phyloP scores from a whole-genome alignment of 1,140 invertebrate genomes.

The Metaphire vulgaris region DNA sequence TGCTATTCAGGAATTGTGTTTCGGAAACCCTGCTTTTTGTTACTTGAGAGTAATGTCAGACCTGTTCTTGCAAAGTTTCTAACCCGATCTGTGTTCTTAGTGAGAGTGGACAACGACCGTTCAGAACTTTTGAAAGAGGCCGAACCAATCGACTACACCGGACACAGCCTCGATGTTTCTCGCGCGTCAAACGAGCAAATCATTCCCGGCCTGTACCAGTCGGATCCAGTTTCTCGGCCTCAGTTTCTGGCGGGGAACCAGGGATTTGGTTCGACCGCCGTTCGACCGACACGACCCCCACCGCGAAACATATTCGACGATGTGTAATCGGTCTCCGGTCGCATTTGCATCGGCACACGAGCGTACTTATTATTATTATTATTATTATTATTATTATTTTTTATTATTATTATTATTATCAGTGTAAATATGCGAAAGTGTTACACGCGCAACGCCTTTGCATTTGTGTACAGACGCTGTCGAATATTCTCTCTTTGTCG shows the following conservation, averaged over 20 bases:
- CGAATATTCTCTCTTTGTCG: too few species aligned
- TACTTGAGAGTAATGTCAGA: too few species aligned
- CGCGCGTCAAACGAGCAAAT: neutral
- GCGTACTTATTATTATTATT: neutral
- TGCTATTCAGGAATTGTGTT: too few species aligned
- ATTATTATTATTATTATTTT: slow-evolving; percentile 5
- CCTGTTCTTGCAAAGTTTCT: too few species aligned
- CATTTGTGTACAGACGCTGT: too few species aligned
- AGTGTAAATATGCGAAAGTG: neutral
- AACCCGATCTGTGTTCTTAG: too few species aligned
- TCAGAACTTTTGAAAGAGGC: slow-evolving; percentile 60
- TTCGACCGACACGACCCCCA: neutral
- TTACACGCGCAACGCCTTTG: too few species aligned
- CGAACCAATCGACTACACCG: slow-evolving; percentile 60
- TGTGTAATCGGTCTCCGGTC: neutral
- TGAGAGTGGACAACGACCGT: slow-evolving; percentile 57
- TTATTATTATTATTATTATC: neutral
- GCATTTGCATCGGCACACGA: neutral
- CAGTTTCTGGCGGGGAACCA: neutral
- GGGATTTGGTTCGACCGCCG: neutral
- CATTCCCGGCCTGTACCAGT: neutral
- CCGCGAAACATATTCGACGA: slow-evolving; percentile 23
- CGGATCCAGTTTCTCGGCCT: neutral
- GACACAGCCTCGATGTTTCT: neutral
- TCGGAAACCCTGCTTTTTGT: too few species aligned